Conservation (phyloP, 2,797 vertebrate species). For the Enteromius anoplus region DNA sequence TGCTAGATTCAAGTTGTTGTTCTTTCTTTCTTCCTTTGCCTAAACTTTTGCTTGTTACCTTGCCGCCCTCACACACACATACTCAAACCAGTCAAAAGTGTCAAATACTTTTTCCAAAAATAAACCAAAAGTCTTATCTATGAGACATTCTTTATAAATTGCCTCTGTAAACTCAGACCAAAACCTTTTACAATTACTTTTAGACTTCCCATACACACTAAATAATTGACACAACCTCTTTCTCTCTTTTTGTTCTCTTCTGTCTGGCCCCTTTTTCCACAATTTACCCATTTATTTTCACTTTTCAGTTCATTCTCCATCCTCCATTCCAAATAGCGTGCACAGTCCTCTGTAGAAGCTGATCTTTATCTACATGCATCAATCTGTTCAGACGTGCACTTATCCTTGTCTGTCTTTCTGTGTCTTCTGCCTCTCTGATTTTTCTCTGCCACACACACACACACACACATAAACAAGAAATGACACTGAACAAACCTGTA, state of each 20-base stretch:
- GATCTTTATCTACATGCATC: constrained; percentile 42
- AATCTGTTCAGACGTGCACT: constrained; percentile 52
- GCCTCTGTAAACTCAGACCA: background rate
- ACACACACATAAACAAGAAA: background rate
- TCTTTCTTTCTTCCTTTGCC: background rate
- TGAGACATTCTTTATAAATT: background rate
- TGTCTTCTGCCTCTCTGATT: constrained; percentile 48
- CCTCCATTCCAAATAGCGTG: constrained; percentile 3
- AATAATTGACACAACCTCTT: constrained; percentile 29
- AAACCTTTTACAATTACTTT: background rate
- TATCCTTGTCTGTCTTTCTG: constrained; percentile 43
- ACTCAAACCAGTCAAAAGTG: too few relatives aligned
- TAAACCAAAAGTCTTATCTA: background rate
- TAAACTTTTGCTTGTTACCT: background rate
- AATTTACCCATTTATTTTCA: constrained; percentile 20
- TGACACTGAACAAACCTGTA: constrained; percentile 27
- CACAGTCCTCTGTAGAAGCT: constrained; percentile 27
- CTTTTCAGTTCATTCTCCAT: constrained; percentile 6
- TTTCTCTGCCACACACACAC: constrained; percentile 47
- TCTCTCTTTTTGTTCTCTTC: constrained; percentile 19
- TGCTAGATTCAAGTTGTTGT: background rate
- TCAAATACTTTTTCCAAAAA: background rate
- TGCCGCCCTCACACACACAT: too few relatives aligned
- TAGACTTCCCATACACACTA: background rate
- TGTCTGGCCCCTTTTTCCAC: constrained; percentile 8